Base-by-base conservation (phyloP, 2,113 vertebrate genomes). In the Haplochromis burtoni region DNA sequence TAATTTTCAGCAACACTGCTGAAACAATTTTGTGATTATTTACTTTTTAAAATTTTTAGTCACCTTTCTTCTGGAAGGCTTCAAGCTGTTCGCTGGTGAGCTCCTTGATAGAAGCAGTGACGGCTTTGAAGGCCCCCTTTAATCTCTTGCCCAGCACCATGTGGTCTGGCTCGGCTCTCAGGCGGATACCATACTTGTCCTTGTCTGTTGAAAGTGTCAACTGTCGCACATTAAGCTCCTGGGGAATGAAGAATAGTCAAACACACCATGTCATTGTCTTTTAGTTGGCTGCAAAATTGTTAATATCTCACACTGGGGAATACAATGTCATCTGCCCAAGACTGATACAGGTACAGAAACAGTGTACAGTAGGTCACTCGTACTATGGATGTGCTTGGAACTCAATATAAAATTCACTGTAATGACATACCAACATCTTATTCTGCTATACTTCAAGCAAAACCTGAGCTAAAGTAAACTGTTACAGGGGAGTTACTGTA, bases 131-230 rank as follows among this genome's bases (percentile, higher is more conserved):
- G 5, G 97, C 97, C 2, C 97, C 98, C 85, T 99, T 99, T 83
- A 99, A 97, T 45, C 98, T 97, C 76, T 98, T 98, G 86, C 99
- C 99, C 80, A 99, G 96, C 61, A 99, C 97, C 97, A 98, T 98
- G 96, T 99, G 98, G 95, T 99, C 98, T 0, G 99, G 99, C 91
- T 99, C 98, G 1, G 98, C 99, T 93, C 97, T 93, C 86, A 99
- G 96, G 3, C 95, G 95, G 89, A 99, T 97, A 2, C 97, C 98
- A 0, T 98, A 99, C 80, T 96, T 96, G 85, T 96, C 97, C 93
- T 99, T 99, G 93, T 99, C 97, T 1, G 97, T 97, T 14, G 98
- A 99, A 31, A 99, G 87, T 0, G 98, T 99, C 87, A 99, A 94
- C 87, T 96, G 95, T 7, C 98, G 97, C 33, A 99, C 98, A 57